These are phyloP conservation scores for Clavelina lepadiformis DNA, from an alignment of 23 tunicate genomes.

Conservation along the genomic window DNA sequence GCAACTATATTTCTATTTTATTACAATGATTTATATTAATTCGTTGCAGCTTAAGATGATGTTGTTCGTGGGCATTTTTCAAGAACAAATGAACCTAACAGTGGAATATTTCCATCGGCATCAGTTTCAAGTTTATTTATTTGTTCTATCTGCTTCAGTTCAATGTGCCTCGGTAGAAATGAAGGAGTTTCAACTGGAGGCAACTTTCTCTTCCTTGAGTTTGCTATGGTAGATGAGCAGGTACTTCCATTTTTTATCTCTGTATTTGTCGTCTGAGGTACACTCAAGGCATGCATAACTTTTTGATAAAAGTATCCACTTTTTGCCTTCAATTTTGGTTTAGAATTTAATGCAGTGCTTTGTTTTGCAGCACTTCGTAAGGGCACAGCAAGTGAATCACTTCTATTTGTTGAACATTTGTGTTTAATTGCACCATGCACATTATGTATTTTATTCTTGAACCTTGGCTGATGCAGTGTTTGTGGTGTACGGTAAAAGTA, in stretches of 20 bases:
- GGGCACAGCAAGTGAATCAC: too few species aligned
- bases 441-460: too few species aligned
- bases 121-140: slow-evolving; percentile 25
- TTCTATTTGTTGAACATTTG: background rate
- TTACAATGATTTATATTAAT: too few species aligned
- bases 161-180: slow-evolving; percentile 34
- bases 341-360: background rate
- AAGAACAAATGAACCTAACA: slow-evolving; percentile 21
- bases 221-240: too few species aligned
- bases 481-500: too few species aligned
- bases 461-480: too few species aligned
- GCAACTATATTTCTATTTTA: too few species aligned
- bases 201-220: background rate
- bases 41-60: too few species aligned
- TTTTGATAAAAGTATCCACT: slow-evolving; percentile 52
- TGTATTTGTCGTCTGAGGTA: too few species aligned
- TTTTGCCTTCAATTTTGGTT: slow-evolving; percentile 36
- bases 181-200: slow-evolving; percentile 4
- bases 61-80: too few species aligned
- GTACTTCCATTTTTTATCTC: too few species aligned
- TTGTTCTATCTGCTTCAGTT: slow-evolving; percentile 22
- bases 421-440: background rate
- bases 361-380: background rate
- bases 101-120: slow-evolving; percentile 13
- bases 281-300: slow-evolving; percentile 9